phyloP scores from a whole-genome alignment of 2,797 vertebrate genomes.

The Etheostoma nigrum region DNA sequence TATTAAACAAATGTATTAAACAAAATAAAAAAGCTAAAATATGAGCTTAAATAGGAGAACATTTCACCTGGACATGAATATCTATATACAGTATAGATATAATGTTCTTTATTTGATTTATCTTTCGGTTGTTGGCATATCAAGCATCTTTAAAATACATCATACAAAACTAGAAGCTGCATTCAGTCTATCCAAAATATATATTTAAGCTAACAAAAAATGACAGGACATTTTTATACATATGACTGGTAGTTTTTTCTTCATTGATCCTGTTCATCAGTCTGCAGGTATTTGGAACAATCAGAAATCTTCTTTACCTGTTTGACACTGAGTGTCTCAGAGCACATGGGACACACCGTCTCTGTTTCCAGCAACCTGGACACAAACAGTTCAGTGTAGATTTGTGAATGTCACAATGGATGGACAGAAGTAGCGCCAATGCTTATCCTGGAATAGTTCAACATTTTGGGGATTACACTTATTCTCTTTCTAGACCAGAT shows the following conservation, averaged over 20 bases:
- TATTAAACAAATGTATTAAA: too few species aligned
- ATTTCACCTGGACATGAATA: too few species aligned
- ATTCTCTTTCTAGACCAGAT: neutral
- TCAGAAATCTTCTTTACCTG: slow-evolving; percentile 88
- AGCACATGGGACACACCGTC: slow-evolving; percentile 94
- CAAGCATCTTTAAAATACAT: neutral
- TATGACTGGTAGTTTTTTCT: slow-evolving; percentile 34
- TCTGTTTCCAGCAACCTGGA: slow-evolving; percentile 91
- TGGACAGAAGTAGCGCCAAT: neutral
- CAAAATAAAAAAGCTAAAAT: too few species aligned
- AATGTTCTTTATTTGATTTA: slow-evolving; percentile 3
- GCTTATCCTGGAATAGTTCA: neutral
- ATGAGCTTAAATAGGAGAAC: too few species aligned
- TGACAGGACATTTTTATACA: neutral
- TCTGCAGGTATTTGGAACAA: slow-evolving; percentile 87
- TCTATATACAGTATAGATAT: neutral
- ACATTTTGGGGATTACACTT: neutral
- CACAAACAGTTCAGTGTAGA: slow-evolving; percentile 19
- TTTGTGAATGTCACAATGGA: neutral
- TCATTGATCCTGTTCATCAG: slow-evolving; percentile 83
- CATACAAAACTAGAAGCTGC: slow-evolving; percentile 21
- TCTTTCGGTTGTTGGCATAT: neutral
- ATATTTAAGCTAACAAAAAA: slow-evolving; percentile 12
- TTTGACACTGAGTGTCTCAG: slow-evolving; percentile 82
- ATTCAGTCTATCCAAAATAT: slow-evolving; percentile 10